Evolutionary conservation across 1,140 invertebrate species (phyloP), one percentile per base, ranked within the genome.

Genomic region (Aphaenogaster rudis): DNA sequence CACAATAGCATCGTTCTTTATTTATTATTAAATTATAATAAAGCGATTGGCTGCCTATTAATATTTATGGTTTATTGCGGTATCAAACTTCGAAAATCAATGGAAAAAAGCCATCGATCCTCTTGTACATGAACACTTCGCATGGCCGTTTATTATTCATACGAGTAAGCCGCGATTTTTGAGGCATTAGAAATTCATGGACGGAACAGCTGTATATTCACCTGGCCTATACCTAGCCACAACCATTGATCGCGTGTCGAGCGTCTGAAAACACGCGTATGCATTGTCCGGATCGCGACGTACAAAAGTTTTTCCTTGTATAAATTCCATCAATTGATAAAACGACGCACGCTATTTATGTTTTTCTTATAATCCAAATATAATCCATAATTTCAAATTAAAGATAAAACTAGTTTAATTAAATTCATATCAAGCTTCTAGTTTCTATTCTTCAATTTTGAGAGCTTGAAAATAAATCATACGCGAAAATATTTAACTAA

Each of bases 191-290:
- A 86, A 66, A 86, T 86, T 86, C 59, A 79, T 86, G 48, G 72
- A 79, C 21, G 76, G 82, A 74, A 86, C 87, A 86, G 76, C 84
- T 88, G 87, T 71, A 74, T 69, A 86, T 88, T 88, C 87, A 72
- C 71, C 71, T 86, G 87, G 76, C 66, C 21, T 78, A 86, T 88
- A 84, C 67, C 80, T 84, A 84, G 54, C 54, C 42, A 50, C 72
- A 79, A 79, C 67, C 82, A 79, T 86, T 86, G 82, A 86, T 86
- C 74, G 74, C 82, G 71, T 85, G 50, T 72, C 48, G 48, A 7
- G n/a, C 42, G 33, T 77, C 28, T 86, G 50, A 86, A 88, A 86
- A 88, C 71, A 81, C 74, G 59, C 48, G 74, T 86, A 67, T 59
- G 21, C 74, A 76, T 84, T 74, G 64, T 81, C 8, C 66, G 28